Base-by-base conservation (phyloP, 2,797 vertebrate genomes). In the Aulostomus chinensis region DNA sequence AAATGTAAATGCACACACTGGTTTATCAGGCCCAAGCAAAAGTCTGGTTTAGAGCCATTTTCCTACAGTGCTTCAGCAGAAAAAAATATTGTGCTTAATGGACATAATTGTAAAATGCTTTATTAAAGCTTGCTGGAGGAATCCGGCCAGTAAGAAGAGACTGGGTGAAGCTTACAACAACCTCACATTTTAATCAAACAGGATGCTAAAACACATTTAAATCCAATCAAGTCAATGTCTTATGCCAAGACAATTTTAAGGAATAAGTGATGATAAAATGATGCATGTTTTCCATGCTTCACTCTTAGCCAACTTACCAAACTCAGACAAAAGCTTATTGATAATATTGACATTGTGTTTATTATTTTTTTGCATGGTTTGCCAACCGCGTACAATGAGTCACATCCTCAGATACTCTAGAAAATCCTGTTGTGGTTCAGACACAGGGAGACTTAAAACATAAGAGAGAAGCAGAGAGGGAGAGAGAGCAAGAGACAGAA, bases 101-200 rank as follows among this genome's bases (percentile, higher is more conserved):
- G 69, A 69, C 68, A 78, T 72, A 68, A 81, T 63, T 79, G 48
- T 72, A 56, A 68, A 84, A 71, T 39, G 34, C 46, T 63, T 74
- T 55, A 57, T 65, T 52, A 71, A 83, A 71, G 52, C 24, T 71
- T 78, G 81, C 64, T 63, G 36, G 46, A 54, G 51, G 45, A 73
- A 71, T 33, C 35, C 43, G 67, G 71, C 42, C 56, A 64, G 57
- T 65, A 80, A 79, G 76, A 39, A 73, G 26, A 61, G 39, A 38
- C 52, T 18, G 66, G 56, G 26, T 55, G 45, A 64, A 47, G 56
- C 54, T 63, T 40, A 66, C 68, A 62, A 61, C 53, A 54, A 59
- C 55, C 69, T 60, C 66, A 75, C 74, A 72, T 53, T 58, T 73
- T 80, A 79, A 76, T 81, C 53, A 76, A 79, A 84, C 79, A 73